phyloP scores from a whole-genome alignment of 2,888 invertebrate genomes.

The Agrotis ipsilon region DNA sequence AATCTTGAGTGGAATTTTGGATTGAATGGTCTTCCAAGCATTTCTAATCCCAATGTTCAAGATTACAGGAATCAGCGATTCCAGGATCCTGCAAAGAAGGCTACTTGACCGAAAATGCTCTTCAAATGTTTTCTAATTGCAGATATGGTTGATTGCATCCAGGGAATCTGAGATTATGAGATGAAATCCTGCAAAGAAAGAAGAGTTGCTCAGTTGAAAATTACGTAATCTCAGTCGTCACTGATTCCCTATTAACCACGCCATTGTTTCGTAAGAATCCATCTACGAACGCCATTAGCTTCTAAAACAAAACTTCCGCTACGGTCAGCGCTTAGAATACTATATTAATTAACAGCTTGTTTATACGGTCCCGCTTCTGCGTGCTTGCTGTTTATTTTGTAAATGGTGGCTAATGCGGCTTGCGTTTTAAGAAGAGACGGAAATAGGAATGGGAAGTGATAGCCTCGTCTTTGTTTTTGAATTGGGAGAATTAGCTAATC shows the following conservation, averaged over 20 bases:
- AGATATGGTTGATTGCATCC: too few relatives aligned
- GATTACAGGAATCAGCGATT: background rate
- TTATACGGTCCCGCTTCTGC: conserved; percentile 40
- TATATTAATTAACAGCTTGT: conserved; percentile 60
- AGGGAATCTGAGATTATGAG: too few relatives aligned
- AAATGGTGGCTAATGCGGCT: conserved; percentile 58
- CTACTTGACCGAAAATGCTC: too few relatives aligned
- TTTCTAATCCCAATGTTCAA: background rate
- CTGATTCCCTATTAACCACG: conserved; percentile 1
- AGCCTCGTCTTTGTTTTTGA: conserved; percentile 23
- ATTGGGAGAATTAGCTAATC: background rate
- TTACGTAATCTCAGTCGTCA: background rate
- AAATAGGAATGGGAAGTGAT: conserved; percentile 32
- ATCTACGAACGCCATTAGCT: conserved; percentile 48
- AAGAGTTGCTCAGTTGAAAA: background rate
- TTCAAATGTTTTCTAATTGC: too few relatives aligned
- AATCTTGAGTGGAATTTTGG: background rate
- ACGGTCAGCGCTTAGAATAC: conserved; percentile 55
- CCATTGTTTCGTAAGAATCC: conserved; percentile 52
- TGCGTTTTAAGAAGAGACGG: conserved; percentile 31
- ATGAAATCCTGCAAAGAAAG: background rate
- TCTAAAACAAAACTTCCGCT: conserved; percentile 59
- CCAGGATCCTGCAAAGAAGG: background rate
- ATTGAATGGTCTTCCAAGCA: background rate
- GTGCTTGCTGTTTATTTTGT: conserved; percentile 55